Evolutionary conservation across 2,113 vertebrate genomes (phyloP), one percentile per base, ranked within the genome.

Genomic region (Tylochromis polylepis): DNA sequence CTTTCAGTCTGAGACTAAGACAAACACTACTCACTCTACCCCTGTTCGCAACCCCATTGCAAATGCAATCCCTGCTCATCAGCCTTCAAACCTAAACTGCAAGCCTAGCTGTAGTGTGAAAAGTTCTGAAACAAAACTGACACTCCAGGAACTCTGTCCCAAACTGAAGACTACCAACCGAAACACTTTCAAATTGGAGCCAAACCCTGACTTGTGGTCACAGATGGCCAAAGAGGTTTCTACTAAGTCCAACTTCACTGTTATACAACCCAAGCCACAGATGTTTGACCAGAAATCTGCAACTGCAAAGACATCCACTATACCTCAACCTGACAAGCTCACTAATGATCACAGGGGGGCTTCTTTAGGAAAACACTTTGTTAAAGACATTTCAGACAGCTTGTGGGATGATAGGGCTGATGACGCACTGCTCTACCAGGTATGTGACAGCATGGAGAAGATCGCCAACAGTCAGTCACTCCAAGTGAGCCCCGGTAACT

Each of bases 361-460:
- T 36, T 5, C 16, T 57, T 29, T 24, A 20, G 46, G 86, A 34
- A 11, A 81, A 20, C 58, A 59, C 20, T 67, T 79, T 20, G 53
- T 41, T 60, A 82, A 92, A 84, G 41, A 88, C 38, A 49, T 87
- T 57, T 87, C 91, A 7, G 85, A 92, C 83, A 90, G 90, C 81
- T 92, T 95, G 60, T 99, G 98, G 98, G 97, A 96, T 79, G 93
- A 96, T 7, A 83, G 83, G 31, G 96, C 96, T 6, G 97, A 98
- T 8, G 98, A 98, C 59, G 96, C 97, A 41, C 93, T 99, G 87
- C 92, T 99, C 8, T 98, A 97, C 94, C 97, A 97, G 94, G 96
- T 96, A 11, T 99, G 98, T 93, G 98, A 98, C 93, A 96, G 96
- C 36, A 87, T 98, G 85, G 98, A 99, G 95, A 97, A 93, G 91